Base-by-base conservation (phyloP, 2,797 vertebrate genomes). In the Coracias cyanogaster region DNA sequence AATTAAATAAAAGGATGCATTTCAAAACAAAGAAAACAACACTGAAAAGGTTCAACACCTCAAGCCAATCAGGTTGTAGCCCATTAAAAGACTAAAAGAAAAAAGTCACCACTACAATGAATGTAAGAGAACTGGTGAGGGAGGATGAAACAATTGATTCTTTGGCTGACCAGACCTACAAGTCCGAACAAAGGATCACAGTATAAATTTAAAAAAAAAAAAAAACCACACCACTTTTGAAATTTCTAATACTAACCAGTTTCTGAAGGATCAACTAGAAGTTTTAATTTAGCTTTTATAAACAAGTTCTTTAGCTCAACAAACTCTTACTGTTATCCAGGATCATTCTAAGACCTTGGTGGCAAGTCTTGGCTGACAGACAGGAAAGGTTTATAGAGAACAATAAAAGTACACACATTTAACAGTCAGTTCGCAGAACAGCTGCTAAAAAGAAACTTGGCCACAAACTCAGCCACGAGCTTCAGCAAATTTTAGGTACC, bases 211-310 rank as follows among this genome's bases (percentile, higher is more conserved):
- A 45, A 37, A 15, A 20, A 61, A 39, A 54, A n/a, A 25, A 33
- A 15, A 58, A 58, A 4, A 39, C 5, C 5, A 74, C 43, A 20
- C 0, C 12, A 1, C 0, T 15, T 61, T n/a, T 15, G n/a, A 43
- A 25, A 70, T 51, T 82, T 58, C 51, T 65, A 82, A 61, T n/a
- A 51, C 9, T 33, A 82, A 7, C 2, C 33, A 74, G 28, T 29
- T 84, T 82, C 72, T 64, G 65, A 90, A 90, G n/a, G 29, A 79
- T 62, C 62, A 76, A 57, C 7, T 6, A 41, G 15, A 67, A 67
- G 18, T 29, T 71, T 86, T 73, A 51, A 62, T 82, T 85, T 21
- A 66, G 12, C 24, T 90, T 88, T 86, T 64, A 74, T 45, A 82
- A 84, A 91, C 35, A 58, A 85, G 73, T 65, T 39, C 12, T 52